Percentiles rank a stretch among this genome's conserved stretches.
These are phyloP conservation scores for Zootermopsis nevadensis DNA, from an alignment of 2,888 invertebrate genomes.

Conservation along the genomic window DNA sequence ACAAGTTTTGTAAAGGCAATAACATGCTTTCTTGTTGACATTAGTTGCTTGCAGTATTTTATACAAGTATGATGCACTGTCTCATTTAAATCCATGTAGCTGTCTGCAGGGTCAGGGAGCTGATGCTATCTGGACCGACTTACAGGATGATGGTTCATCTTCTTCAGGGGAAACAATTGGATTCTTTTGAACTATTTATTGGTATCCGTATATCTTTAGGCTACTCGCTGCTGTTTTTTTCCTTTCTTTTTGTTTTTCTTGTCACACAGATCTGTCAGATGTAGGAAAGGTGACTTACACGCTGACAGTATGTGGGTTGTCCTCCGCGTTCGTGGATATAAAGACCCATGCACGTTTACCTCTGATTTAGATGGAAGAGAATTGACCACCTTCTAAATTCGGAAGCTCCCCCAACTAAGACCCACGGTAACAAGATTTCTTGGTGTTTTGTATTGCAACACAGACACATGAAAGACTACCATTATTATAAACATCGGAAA, in stretches of 20 bases:
- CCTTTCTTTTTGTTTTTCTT: background rate
- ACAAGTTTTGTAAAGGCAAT: background rate
- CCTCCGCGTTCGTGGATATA: background rate
- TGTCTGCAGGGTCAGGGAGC: conserved; percentile 12
- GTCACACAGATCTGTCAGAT: conserved; percentile 11
- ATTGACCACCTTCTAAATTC: too few species aligned
- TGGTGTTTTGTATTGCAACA: too few species aligned
- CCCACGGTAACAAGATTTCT: too few species aligned
- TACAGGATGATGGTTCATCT: conserved; percentile 6
- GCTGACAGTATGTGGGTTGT: conserved; percentile 12
- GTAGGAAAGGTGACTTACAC: background rate
- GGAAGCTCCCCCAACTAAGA: too few species aligned
- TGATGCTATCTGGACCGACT: conserved; percentile 32
- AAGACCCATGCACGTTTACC: background rate
- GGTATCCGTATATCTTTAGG: background rate
- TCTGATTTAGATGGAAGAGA: background rate
- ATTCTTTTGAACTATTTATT: conserved; percentile 49
- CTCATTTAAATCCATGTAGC: conserved; percentile 8
- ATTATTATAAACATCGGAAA: too few species aligned
- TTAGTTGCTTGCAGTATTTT: background rate
- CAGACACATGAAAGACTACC: too few species aligned
- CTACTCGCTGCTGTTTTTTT: background rate
- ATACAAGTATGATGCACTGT: conserved; percentile 17
- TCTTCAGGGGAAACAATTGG: conserved; percentile 46
- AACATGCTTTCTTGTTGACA: conserved; percentile 8